A percentile compares a stretch with the other conserved stretches of the same genome.
These are phyloP conservation scores for Trinectes maculatus DNA, from an alignment of 2,113 vertebrate genomes.

Conservation along the genomic window DNA sequence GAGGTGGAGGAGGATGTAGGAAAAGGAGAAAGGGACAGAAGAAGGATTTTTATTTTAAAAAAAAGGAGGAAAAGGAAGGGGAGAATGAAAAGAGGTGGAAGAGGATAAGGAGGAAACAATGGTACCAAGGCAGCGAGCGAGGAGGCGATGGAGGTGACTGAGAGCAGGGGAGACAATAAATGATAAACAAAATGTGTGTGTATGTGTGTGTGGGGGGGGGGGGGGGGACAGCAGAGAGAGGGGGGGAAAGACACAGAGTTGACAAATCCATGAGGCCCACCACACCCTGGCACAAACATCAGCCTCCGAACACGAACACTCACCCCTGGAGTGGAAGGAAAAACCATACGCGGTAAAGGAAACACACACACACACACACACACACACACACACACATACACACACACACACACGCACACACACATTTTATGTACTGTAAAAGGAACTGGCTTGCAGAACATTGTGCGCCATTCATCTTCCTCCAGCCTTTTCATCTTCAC, in stretches of 20 bases:
- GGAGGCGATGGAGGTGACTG: conserved; percentile 28
- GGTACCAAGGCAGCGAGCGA: conserved; percentile 11
- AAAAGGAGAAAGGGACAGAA: conserved; percentile 31
- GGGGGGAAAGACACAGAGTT: conserved; percentile 69
- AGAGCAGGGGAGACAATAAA: conserved; percentile 61
- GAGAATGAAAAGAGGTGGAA: conserved; percentile 14
- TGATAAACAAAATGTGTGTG: conserved; percentile 67
- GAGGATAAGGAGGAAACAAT: conserved; percentile 28
- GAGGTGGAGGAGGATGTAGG: conserved; percentile 3
- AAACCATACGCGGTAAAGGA: conserved; percentile 76
- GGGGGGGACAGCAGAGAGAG: conserved; percentile 48
- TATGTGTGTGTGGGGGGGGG: conserved; percentile 15
- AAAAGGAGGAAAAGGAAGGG: conserved; percentile 28
- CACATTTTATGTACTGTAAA: conserved; percentile 77
- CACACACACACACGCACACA: no score
- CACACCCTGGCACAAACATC: conserved; percentile 75
- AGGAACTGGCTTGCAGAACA: conserved; percentile 70
- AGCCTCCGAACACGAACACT: conserved; percentile 69
- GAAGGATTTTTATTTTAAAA: conserved; percentile 36
- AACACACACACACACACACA: no score
- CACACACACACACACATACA: no score
- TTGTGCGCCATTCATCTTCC: conserved; percentile 71
- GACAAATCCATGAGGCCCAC: conserved; percentile 75
- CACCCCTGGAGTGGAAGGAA: conserved; percentile 70
- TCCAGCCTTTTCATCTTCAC: conserved; percentile 76